Conservation (phyloP, 1,140 invertebrate species). For the Phocides pigmalion region DNA sequence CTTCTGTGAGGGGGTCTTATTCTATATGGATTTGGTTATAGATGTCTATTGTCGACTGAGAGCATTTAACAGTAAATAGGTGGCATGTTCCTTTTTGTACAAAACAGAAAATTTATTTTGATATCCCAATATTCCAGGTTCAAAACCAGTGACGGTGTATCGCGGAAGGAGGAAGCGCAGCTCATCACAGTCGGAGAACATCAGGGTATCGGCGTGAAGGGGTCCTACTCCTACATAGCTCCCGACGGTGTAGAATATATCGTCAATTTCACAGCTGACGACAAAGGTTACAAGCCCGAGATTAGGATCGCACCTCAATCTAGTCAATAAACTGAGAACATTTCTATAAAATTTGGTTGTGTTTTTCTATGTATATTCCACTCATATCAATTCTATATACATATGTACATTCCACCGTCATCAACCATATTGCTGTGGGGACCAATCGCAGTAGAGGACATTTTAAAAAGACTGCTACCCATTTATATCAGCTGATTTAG, state of each 20-base stretch:
- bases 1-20: too few species aligned
- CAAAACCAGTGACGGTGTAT: slow-evolving; percentile 78
- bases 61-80: too few species aligned
- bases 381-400: too few species aligned
- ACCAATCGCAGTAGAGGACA: too few species aligned
- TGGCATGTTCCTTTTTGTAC: too few species aligned
- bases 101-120: neutral
- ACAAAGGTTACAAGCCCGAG: slow-evolving; percentile 84
- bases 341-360: neutral
- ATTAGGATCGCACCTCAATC: slow-evolving; percentile 47
- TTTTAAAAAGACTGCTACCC: too few species aligned
- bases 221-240: slow-evolving; percentile 85
- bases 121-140: slow-evolving; percentile 55
- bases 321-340: slow-evolving; percentile 48
- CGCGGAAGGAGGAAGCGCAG: slow-evolving; percentile 72
- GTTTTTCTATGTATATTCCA: neutral
- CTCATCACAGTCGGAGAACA: slow-evolving; percentile 84
- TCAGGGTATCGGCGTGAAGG: slow-evolving; percentile 86
- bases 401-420: too few species aligned
- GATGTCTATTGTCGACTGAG: too few species aligned
- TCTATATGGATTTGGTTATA: too few species aligned
- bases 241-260: slow-evolving; percentile 89
- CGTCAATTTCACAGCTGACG: slow-evolving; percentile 86
- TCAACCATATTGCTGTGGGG: too few species aligned
- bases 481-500: too few species aligned